Percentiles rank a stretch among this genome's conserved stretches.
These are phyloP conservation scores for Drosophila miranda DNA, from an alignment of 1,140 invertebrate genomes.

Conservation along the genomic window DNA sequence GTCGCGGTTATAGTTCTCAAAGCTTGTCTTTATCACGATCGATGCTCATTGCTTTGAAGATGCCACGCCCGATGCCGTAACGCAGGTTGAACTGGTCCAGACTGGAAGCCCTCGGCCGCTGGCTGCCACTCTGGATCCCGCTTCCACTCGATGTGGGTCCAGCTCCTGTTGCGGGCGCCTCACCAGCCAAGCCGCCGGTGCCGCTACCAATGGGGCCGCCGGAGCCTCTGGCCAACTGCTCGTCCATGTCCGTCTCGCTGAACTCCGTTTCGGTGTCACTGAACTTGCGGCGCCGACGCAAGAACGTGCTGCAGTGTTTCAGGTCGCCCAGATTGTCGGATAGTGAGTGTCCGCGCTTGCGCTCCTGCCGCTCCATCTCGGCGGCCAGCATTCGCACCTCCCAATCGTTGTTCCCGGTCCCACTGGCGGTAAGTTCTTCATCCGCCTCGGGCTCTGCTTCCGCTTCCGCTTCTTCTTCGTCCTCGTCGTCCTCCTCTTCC, in stretches of 20 bases:
- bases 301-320: conserved; percentile 59
- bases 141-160: conserved; percentile 5
- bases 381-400: conserved; percentile 90
- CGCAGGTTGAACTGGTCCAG: conserved; percentile 80
- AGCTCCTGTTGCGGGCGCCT: neutral
- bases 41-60: conserved; percentile 82
- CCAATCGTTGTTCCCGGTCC: conserved; percentile 85
- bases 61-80: conserved; percentile 73
- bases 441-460: conserved; percentile 32
- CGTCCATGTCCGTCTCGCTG: conserved; percentile 71
- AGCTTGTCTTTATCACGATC: conserved; percentile 82
- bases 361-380: conserved; percentile 86
- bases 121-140: conserved; percentile 47
- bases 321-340: conserved; percentile 65
- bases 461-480: conserved; percentile 45
- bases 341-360: conserved; percentile 66
- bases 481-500: conserved; percentile 61
- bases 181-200: neutral
- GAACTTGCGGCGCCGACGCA: conserved; percentile 70
- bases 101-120: conserved; percentile 73
- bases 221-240: conserved; percentile 31
- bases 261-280: conserved; percentile 78
- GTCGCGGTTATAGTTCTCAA: conserved; percentile 74
- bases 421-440: neutral
- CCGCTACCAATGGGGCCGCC: neutral